Base-by-base conservation (phyloP, 2,888 invertebrate species). In the Petrophora chlorosata region DNA sequence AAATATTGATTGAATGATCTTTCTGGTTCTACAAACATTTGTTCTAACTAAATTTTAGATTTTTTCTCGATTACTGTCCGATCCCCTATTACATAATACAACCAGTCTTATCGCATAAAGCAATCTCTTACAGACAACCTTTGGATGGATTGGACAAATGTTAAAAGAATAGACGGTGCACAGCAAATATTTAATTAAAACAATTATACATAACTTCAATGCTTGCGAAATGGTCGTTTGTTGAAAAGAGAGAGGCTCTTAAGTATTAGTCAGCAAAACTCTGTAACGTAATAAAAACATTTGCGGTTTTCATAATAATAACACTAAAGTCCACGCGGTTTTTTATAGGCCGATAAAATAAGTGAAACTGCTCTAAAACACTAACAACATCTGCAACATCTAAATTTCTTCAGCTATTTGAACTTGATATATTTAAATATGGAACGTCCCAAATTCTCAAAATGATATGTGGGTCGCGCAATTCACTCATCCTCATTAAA, bases 401-500 rank as follows among this genome's bases (percentile, higher is more conserved):
- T 12, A 26, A 47, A 53, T 43, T 36, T 38, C 39, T 41, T 36
- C 40, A 32, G 26, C 39, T 28, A 0, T 26, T 30, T 47, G 46
- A 43, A 38, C 29, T 33, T 26, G 42, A 32, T 29, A 23, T 32
- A n/a, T 35, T 13, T 34, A 36, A 38, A 53, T 42, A 32, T 40
- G n/a, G 17, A 14, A 63, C 59, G 70, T 57, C 61, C 76, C 59
- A 67, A 73, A 72, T 69, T 68, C 65, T 65, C 59, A 59, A 70
- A 63, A 67, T 61, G 53, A 65, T 65, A 62, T 76, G 69, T 74
- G 71, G 72, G 67, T 61, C 76, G 68, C 42, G 73, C 76, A 87
- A 88, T 89, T 88, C 77, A 66, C 48, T 82, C 88, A 73, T 90
- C 90, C 90, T 90, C 87, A 90, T 90, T 90, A 90, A 76, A 68